Evolutionary conservation across 2,797 vertebrate genomes (phyloP), one percentile per base, ranked within the genome.

Genomic region (Chromis chromis): DNA sequence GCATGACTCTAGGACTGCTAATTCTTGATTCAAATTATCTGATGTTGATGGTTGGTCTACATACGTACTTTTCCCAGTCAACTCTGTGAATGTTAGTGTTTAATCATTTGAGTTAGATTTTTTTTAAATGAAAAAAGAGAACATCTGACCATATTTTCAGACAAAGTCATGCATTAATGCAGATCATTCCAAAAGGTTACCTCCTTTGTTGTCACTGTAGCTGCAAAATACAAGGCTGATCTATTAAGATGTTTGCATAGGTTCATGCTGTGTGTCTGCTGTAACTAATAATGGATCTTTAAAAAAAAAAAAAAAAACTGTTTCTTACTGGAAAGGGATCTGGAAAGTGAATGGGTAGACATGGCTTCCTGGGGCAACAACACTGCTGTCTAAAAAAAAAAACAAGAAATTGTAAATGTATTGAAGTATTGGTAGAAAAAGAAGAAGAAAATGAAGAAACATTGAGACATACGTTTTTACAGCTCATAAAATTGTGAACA

Each of bases 301-400:
- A 12, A 44, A 70, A 4, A 5, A 65, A 52, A 53, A 39, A 33
- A 48, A 56, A 1, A 58, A 49, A 10, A 1, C n/a, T n/a, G n/a
- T n/a, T n/a, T n/a, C 94, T 85, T 87, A 95, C 94, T 81, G 48
- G 0, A 6, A 2, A 12, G 94, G 94, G 58, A 95, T 54, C 81
- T 93, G 91, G 73, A 95, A 92, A n/a, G 74, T 85, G 78, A 95
- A 95, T 0, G 92, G 91, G 75, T 94, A 95, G 50, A 91, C 69
- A 42, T 95, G 93, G 73, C 25, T 33, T 36, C 94, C 93, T 6
- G 88, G 81, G 2, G 65, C 44, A 31, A 94, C 58, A 53, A 89
- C 79, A 3, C 9, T 85, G 50, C 70, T 67, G 61, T 91, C 94
- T 95, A 66, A 55, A 78, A 82, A 36, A 90, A 55, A 24, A 19